Evolutionary conservation across 2,888 invertebrate genomes (phyloP).

Genomic region (Thymelicus lineola): DNA sequence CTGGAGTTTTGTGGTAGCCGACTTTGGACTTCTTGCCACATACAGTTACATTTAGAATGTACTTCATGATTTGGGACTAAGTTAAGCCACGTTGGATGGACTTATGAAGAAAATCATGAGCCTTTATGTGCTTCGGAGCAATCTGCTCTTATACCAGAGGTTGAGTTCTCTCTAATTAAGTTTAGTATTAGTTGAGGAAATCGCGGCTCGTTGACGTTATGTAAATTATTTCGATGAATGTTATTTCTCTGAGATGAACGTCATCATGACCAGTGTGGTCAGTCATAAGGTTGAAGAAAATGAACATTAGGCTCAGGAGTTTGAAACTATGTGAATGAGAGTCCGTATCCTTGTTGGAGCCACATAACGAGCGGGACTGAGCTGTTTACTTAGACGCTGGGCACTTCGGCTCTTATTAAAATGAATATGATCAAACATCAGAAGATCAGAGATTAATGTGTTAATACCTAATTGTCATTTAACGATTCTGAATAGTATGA

Average conservation of each 20-base stretch:
- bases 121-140: not conserved
- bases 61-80: not conserved
- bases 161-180: too few species aligned
- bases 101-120: not conserved
- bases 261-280: slow-evolving; percentile 37
- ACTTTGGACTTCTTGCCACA: slow-evolving; percentile 15
- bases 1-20: slow-evolving; percentile 13
- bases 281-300: slow-evolving; percentile 44
- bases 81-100: not conserved
- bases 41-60: slow-evolving; percentile 3
- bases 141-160: too few species aligned
- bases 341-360: slow-evolving; percentile 56
- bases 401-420: too few species aligned
- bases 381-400: too few species aligned
- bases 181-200: too few species aligned
- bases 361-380: slow-evolving; percentile 41
- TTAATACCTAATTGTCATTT: too few species aligned
- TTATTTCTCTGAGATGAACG: not conserved
- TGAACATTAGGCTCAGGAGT: slow-evolving; percentile 51
- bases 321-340: slow-evolving; percentile 66
- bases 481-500: too few species aligned
- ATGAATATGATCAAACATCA: too few species aligned
- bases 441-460: too few species aligned
- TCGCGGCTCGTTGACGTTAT: too few species aligned
- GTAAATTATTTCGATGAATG: too few species aligned